Evolutionary conservation across 1,140 invertebrate species (phyloP), one percentile per base, ranked within the genome.

Genomic region (Bemisia tabaci): DNA sequence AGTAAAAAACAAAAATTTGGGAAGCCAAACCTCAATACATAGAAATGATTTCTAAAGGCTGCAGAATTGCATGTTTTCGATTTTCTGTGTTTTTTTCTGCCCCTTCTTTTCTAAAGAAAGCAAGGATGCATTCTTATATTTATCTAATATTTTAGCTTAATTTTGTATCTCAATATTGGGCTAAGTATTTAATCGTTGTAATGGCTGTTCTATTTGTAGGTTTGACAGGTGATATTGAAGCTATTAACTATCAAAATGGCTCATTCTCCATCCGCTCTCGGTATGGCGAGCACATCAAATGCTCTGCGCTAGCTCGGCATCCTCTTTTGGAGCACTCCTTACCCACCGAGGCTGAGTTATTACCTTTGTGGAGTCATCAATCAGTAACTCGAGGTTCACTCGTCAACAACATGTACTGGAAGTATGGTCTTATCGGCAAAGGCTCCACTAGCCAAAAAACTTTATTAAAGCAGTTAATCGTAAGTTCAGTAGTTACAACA

Each of bases 281-380:
- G 1, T 68, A 61, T 86, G 85, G 75, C 84, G 84, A 21, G 87
- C 86, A n/a, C 70, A 80, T 89, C 39, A 80, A 87, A 71, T 87
- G 87, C 65, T 84, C 88, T 0, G 88, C 89, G 2, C 85, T 87
- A 11, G 87, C 90, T 1, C 85, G 91, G 60, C 92, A 95, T 79
- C 92, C 92, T 0, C 76, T 95, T 1, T 78, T 95, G 26, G 89
- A 94, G 79, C 87, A 91, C 0, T 86, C 90, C 1, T 79, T 95
- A 70, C 91, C 92, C 1, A 90, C 95, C 1, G 93, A 95, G 79
- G 89, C 92, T 17, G 92, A 94, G 79, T 91, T 95, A 85, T 80
- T 94, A 58, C 89, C 88, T 12, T 89, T 91, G 82, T 91, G 89
- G 86, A 91, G 88, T 33, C 86, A 88, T 71, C 89, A 91, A 77